Evolutionary conservation across 1,140 invertebrate species (phyloP).

Genomic region (Habropoda laboriosa): DNA sequence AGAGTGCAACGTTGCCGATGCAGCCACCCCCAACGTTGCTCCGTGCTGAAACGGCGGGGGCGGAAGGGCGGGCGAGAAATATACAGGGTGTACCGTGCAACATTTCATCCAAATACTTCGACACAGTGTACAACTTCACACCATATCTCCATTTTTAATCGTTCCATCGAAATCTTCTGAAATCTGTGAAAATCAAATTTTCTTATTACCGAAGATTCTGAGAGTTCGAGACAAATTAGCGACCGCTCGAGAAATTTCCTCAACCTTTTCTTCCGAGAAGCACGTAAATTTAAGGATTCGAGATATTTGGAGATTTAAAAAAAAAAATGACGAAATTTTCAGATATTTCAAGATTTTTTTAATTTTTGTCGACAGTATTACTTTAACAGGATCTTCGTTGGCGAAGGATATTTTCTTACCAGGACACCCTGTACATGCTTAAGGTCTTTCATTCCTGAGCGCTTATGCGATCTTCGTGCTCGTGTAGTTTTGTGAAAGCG

Average conservation of each 20-base stretch:
- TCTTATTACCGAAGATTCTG: no score
- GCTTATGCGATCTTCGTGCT: constrained; percentile 36
- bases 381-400: not conserved
- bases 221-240: no score
- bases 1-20: constrained; percentile 62
- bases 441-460: constrained; percentile 37
- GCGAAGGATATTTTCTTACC: not conserved
- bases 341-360: no score
- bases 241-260: no score
- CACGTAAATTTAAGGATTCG: no score
- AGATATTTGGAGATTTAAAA: no score
- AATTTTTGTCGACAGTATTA: no score
- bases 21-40: constrained; percentile 64
- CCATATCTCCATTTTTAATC: no score
- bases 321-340: no score
- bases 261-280: no score
- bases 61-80: constrained; percentile 48
- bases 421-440: constrained; percentile 38
- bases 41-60: constrained; percentile 51
- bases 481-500: constrained; percentile 48
- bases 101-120: not conserved
- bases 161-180: no score
- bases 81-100: constrained; percentile 58
- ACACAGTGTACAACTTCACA: not conserved
- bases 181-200: no score